Percentiles rank a stretch among this genome's conserved stretches.
Evolutionary conservation across 1,140 invertebrate species (phyloP).

Genomic region (Oryctes rhinoceros): DNA sequence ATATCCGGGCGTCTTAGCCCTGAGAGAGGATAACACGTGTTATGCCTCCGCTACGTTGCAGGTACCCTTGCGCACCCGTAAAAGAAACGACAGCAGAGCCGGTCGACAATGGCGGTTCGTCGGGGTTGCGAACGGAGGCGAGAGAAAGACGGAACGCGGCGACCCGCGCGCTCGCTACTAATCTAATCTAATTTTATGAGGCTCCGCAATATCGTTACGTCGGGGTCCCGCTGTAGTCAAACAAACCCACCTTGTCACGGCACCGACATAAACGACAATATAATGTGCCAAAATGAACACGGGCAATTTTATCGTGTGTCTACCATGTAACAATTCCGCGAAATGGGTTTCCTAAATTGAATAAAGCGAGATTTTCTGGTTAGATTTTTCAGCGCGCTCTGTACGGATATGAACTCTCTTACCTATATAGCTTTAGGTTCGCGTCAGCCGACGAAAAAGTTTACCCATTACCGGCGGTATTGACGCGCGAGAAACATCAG

Average conservation of each 20-base stretch:
- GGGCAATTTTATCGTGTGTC: constrained; percentile 38
- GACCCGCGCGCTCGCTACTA: constrained; percentile 33
- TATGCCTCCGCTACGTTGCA: not conserved
- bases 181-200: constrained; percentile 47
- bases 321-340: constrained; percentile 29
- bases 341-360: constrained; percentile 38
- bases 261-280: constrained; percentile 41
- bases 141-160: constrained; percentile 20
- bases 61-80: not conserved
- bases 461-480: not conserved
- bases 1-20: no score
- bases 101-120: no score
- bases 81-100: no score
- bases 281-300: constrained; percentile 39
- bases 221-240: constrained; percentile 33
- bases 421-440: not conserved
- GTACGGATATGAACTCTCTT: not conserved
- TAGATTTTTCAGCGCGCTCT: constrained; percentile 8
- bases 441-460: not conserved
- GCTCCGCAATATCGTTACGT: constrained; percentile 39
- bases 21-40: not conserved
- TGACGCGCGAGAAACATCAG: not conserved
- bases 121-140: not conserved
- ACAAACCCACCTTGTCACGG: constrained; percentile 42
- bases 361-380: constrained; percentile 30